A percentile compares a stretch with the other conserved stretches of the same genome.
phyloP scores from a whole-genome alignment of 2,113 vertebrate species.

The Siniperca knerii region DNA sequence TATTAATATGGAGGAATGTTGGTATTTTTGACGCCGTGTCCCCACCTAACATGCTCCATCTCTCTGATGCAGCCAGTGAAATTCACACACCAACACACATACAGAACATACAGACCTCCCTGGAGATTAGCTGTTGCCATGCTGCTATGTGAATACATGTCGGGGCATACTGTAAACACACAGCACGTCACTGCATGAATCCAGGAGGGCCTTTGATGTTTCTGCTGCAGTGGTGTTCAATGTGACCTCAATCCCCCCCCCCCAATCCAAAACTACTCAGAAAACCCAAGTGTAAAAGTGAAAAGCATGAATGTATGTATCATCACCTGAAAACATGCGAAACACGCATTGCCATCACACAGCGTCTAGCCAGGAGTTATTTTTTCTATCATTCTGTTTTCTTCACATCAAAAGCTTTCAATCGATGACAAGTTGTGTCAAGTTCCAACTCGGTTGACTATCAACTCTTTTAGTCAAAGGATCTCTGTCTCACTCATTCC shows the following conservation, averaged over 20 bases:
- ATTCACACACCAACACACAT: slow-evolving; percentile 12
- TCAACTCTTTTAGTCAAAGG: slow-evolving; percentile 57
- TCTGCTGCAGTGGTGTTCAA: slow-evolving; percentile 51
- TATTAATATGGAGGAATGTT: slow-evolving; percentile 52
- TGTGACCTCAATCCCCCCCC: slow-evolving; percentile 63
- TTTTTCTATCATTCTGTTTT: slow-evolving; percentile 54
- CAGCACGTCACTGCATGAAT: background rate
- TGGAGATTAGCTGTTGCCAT: slow-evolving; percentile 15
- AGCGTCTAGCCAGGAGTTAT: slow-evolving; percentile 49
- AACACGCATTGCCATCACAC: fast-evolving
- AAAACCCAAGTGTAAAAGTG: slow-evolving; percentile 1
- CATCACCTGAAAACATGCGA: slow-evolving; percentile 6
- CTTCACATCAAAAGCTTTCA: slow-evolving; percentile 68
- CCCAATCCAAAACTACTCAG: slow-evolving; percentile 17
- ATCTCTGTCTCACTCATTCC: slow-evolving; percentile 14
- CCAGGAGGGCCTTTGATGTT: slow-evolving; percentile 53
- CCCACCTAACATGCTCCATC: slow-evolving; percentile 32
- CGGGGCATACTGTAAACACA: slow-evolving; percentile 46
- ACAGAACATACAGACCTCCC: background rate
- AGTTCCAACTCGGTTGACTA: slow-evolving; percentile 43
- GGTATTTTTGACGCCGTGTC: background rate
- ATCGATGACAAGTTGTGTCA: slow-evolving; percentile 65
- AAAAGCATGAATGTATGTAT: background rate
- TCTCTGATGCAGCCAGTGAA: slow-evolving; percentile 23
- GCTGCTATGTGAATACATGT: slow-evolving; percentile 9